These are phyloP conservation scores for Junco hyemalis DNA, from an alignment of 2,113 vertebrate genomes.

Conservation along the genomic window DNA sequence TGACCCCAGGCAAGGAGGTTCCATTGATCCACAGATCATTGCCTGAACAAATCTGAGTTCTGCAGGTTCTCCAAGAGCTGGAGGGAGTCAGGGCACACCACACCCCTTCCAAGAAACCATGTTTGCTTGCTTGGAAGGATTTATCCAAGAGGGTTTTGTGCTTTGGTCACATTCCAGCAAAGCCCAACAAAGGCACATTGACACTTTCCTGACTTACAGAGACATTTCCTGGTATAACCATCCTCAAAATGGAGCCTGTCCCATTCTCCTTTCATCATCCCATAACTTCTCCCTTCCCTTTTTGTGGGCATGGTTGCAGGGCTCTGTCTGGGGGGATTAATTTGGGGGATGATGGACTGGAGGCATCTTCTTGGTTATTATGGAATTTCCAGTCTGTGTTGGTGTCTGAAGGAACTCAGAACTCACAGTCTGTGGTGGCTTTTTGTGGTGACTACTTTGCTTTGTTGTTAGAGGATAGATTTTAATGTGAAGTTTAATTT, in stretches of 20 bases:
- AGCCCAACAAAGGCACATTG: not conserved
- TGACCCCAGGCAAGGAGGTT: not conserved
- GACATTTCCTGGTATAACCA: fast-evolving
- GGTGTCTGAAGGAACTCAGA: not conserved
- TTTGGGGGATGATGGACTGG: not conserved
- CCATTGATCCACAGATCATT: not conserved
- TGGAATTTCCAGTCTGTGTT: not conserved
- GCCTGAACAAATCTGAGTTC: not conserved
- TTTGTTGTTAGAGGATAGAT: not conserved
- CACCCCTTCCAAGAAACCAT: not conserved
- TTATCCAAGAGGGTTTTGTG: not conserved
- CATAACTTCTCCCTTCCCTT: not conserved
- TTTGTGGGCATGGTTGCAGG: fast-evolving
- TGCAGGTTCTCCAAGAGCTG: not conserved
- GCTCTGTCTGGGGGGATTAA: not conserved
- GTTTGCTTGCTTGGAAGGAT: not conserved
- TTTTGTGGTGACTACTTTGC: not conserved
- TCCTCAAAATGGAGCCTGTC: not conserved
- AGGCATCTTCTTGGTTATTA: not conserved
- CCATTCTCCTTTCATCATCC: not conserved
- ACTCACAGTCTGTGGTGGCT: not conserved
- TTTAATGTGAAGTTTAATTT: not conserved
- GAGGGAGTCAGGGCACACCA: not conserved
- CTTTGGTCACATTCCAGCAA: not conserved
- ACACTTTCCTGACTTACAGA: fast-evolving